These are phyloP conservation scores for Scrobipalpa costella DNA, from an alignment of 2,888 invertebrate species.

Conservation along the genomic window DNA sequence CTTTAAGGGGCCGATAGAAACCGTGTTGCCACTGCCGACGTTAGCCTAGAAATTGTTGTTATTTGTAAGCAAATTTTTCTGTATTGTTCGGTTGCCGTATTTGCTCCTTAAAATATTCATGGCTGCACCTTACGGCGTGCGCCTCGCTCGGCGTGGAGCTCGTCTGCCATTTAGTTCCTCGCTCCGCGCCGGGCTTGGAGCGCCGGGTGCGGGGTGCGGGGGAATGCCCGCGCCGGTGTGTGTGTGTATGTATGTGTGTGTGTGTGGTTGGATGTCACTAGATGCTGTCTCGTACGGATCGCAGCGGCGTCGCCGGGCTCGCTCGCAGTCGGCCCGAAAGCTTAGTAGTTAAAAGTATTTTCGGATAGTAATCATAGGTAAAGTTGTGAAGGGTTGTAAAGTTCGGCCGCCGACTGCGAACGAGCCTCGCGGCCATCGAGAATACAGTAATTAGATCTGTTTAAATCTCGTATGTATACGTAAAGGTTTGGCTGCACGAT, in stretches of 20 bases:
- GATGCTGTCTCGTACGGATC: too few species aligned
- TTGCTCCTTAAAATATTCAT: slow-evolving; percentile 5
- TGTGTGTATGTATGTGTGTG: not conserved
- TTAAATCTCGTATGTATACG: slow-evolving; percentile 18
- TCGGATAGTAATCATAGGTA: slow-evolving; percentile 19
- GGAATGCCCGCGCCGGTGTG: not conserved
- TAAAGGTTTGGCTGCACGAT: not conserved
- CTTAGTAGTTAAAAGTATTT: slow-evolving; percentile 23
- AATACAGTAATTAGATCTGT: slow-evolving; percentile 18
- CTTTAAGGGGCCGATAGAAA: not conserved
- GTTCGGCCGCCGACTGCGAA: not conserved
- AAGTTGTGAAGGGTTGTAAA: slow-evolving; percentile 21
- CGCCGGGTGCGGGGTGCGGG: too few species aligned
- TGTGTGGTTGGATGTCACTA: too few species aligned
- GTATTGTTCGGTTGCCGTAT: slow-evolving; percentile 5
- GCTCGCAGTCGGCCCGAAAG: not conserved
- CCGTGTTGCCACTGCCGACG: not conserved
- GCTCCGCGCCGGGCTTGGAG: not conserved
- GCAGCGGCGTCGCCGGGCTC: not conserved
- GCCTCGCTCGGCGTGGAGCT: not conserved
- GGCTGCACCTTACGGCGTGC: not conserved
- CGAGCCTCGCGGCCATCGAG: slow-evolving; percentile 32
- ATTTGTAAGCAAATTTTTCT: slow-evolving; percentile 3
- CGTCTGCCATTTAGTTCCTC: slow-evolving; percentile 6
- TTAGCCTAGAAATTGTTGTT: not conserved